Evolutionary conservation across 2,113 vertebrate genomes (phyloP).

Genomic region (Muscicapa adusta): DNA sequence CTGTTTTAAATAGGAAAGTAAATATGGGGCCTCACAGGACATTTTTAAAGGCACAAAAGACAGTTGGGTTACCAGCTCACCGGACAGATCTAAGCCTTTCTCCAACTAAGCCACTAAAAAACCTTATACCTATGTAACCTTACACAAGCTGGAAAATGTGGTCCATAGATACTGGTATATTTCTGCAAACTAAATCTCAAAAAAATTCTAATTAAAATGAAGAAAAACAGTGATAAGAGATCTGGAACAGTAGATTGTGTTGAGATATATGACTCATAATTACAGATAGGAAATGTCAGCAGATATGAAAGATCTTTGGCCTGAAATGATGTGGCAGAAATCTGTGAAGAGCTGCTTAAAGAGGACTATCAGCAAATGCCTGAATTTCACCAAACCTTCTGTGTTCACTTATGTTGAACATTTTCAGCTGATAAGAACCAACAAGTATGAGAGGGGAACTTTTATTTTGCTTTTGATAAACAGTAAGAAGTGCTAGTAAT

Average conservation of each 20-base stretch:
- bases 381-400: neutral
- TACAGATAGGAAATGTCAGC: neutral
- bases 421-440: neutral
- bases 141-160: neutral
- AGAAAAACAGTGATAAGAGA: neutral
- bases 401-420: neutral
- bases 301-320: neutral
- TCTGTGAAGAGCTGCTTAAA: neutral
- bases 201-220: neutral
- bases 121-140: neutral
- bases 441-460: rapidly evolving
- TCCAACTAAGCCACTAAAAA: neutral
- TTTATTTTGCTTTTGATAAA: neutral
- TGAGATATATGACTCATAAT: neutral
- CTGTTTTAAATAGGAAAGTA: constrained; percentile 30
- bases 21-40: neutral
- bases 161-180: neutral
- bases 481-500: neutral
- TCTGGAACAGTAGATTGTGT: neutral
- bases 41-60: constrained; percentile 15
- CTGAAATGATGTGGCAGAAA: neutral
- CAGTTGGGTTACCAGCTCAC: neutral
- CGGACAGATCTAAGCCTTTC: neutral
- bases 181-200: neutral
- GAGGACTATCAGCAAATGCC: neutral